Evolutionary conservation across 2,113 vertebrate species (phyloP).

Genomic region (Ctenomys sociabilis): DNA sequence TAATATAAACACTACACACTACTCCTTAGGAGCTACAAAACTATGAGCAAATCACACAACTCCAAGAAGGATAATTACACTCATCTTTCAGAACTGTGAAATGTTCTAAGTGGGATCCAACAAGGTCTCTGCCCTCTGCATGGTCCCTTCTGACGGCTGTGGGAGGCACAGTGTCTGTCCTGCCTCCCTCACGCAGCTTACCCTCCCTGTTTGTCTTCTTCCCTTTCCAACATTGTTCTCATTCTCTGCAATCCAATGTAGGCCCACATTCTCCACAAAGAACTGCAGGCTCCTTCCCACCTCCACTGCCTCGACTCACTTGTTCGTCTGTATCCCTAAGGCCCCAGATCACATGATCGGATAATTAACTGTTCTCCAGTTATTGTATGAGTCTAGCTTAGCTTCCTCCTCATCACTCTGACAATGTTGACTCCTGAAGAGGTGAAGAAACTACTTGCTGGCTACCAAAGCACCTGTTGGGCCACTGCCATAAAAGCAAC

Average conservation of each 20-base stretch:
- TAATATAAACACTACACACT: fast-evolving
- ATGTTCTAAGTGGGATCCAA: not conserved
- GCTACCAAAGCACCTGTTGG: not conserved
- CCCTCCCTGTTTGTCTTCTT: not conserved
- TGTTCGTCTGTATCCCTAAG: not conserved
- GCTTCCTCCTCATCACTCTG: not conserved
- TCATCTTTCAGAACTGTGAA: not conserved
- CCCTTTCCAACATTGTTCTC: constrained; percentile 16
- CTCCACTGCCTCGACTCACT: not conserved
- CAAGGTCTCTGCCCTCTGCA: not conserved
- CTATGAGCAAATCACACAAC: not conserved
- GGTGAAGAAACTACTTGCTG: not conserved
- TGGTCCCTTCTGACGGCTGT: fast-evolving
- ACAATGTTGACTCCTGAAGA: not conserved
- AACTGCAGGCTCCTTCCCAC: not conserved
- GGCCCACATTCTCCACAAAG: not conserved
- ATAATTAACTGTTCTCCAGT: not conserved
- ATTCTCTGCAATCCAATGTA: not conserved
- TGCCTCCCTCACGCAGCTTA: not conserved
- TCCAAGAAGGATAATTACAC: not conserved
- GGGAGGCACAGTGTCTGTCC: not conserved
- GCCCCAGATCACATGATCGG: not conserved
- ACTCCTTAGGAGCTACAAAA: not conserved
- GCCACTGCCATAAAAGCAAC: not conserved
- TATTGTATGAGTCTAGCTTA: not conserved